Conservation (phyloP, 2,888 invertebrate genomes). For the Tortrix viridana region DNA sequence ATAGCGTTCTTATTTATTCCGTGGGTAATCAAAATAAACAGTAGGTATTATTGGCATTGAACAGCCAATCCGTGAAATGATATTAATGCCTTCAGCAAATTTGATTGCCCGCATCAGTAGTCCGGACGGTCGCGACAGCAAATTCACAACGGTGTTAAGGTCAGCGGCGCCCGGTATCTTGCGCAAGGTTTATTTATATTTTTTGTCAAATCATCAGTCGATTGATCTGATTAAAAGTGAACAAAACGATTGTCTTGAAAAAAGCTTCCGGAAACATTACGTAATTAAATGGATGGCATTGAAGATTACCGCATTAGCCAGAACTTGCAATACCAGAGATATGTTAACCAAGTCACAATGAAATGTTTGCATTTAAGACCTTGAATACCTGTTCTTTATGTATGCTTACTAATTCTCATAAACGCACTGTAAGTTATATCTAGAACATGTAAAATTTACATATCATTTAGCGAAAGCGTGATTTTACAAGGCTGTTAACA, state of each 20-base stretch:
- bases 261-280: neutral
- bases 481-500: conserved; percentile 60
- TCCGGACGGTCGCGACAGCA: conserved; percentile 57
- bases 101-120: conserved; percentile 72
- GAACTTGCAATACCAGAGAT: conserved; percentile 1
- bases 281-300: neutral
- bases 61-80: conserved; percentile 29
- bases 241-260: neutral
- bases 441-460: conserved; percentile 50
- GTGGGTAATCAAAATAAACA: neutral
- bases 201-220: conserved; percentile 28
- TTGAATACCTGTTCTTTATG: conserved; percentile 19
- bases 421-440: conserved; percentile 33
- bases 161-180: conserved; percentile 51
- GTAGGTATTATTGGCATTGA: conserved; percentile 16
- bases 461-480: conserved; percentile 68
- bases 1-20: too few species aligned
- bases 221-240: conserved; percentile 6
- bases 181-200: conserved; percentile 61
- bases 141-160: conserved; percentile 75
- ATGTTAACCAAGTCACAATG: conserved; percentile 3
- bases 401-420: conserved; percentile 28
- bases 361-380: conserved; percentile 18
- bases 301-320: neutral
- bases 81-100: conserved; percentile 42